These are phyloP conservation scores for Lepidurus apus DNA, from an alignment of 1,140 invertebrate species.

Conservation along the genomic window DNA sequence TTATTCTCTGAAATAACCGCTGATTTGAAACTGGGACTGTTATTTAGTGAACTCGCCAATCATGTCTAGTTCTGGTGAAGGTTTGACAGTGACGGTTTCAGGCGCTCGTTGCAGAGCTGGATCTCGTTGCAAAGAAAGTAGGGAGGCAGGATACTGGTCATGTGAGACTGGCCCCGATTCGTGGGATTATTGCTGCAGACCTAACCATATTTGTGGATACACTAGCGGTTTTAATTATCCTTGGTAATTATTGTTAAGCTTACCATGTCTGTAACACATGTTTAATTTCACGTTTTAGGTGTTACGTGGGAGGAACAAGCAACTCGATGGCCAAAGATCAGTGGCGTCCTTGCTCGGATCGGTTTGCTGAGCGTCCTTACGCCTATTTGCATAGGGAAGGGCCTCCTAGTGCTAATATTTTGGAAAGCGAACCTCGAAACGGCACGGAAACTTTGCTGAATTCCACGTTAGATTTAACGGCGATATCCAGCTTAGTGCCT, in stretches of 20 bases:
- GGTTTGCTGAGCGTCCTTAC: slow-evolving; percentile 62
- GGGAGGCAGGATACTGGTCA: slow-evolving; percentile 66
- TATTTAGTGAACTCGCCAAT: neutral
- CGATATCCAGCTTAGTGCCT: neutral
- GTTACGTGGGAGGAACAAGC: slow-evolving; percentile 58
- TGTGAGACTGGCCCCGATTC: slow-evolving; percentile 66
- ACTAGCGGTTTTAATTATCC: slow-evolving; percentile 54
- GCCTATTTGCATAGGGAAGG: slow-evolving; percentile 58
- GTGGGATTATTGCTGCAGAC: slow-evolving; percentile 76
- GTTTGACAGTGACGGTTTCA: slow-evolving; percentile 54
- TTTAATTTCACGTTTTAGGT: slow-evolving; percentile 51
- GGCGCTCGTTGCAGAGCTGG: slow-evolving; percentile 67
- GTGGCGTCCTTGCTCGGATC: slow-evolving; percentile 75
- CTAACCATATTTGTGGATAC: slow-evolving; percentile 72
- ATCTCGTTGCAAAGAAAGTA: slow-evolving; percentile 61
- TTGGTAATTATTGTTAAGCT: slow-evolving; percentile 27
- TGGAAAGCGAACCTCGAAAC: slow-evolving; percentile 1
- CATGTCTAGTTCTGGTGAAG: neutral
- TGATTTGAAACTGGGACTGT: too few relatives aligned
- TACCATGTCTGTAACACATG: neutral
- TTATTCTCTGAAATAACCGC: neutral
- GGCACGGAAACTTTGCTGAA: neutral
- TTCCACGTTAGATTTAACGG: neutral
- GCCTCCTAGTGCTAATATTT: slow-evolving; percentile 50
- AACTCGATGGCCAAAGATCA: slow-evolving; percentile 55